A percentile compares a stretch with the other conserved stretches of the same genome.
Conservation (phyloP, 1,140 invertebrate genomes). For the Metaphire vulgaris region DNA sequence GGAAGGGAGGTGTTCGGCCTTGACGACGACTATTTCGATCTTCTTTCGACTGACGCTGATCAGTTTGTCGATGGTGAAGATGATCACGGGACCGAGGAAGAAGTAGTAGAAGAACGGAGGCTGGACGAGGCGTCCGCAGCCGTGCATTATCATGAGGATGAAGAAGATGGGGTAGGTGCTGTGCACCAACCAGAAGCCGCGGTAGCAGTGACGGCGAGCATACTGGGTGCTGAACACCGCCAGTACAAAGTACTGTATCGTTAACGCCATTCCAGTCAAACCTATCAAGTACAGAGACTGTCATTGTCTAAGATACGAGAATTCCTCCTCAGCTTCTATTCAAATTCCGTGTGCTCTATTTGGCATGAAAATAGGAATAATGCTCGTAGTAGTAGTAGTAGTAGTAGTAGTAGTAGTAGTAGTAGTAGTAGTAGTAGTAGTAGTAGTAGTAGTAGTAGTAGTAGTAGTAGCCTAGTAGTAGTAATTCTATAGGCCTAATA, state of each 20-base stretch:
- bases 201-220: conserved; percentile 26
- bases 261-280: conserved; percentile 29
- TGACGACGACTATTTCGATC: conserved; percentile 57
- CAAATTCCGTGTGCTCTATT: too few species aligned
- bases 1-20: conserved; percentile 57
- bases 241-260: conserved; percentile 27
- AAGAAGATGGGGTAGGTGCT: conserved; percentile 28
- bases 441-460: too few species aligned
- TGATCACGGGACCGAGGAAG: conserved; percentile 28
- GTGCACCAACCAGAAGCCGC: conserved; percentile 30
- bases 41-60: conserved; percentile 56
- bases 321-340: too few species aligned
- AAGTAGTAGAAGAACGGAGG: conserved; percentile 30
- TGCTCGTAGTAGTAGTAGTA: too few species aligned
- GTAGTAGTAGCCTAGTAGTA: too few species aligned
- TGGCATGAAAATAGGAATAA: too few species aligned
- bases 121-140: conserved; percentile 32
- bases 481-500: too few species aligned
- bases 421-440: too few species aligned
- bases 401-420: too few species aligned
- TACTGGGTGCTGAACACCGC: conserved; percentile 30
- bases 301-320: too few species aligned
- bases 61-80: conserved; percentile 55
- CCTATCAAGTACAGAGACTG: conserved; percentile 19
- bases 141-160: conserved; percentile 32